phyloP scores from a whole-genome alignment of 2,888 invertebrate genomes.

The Meteorus colon region DNA sequence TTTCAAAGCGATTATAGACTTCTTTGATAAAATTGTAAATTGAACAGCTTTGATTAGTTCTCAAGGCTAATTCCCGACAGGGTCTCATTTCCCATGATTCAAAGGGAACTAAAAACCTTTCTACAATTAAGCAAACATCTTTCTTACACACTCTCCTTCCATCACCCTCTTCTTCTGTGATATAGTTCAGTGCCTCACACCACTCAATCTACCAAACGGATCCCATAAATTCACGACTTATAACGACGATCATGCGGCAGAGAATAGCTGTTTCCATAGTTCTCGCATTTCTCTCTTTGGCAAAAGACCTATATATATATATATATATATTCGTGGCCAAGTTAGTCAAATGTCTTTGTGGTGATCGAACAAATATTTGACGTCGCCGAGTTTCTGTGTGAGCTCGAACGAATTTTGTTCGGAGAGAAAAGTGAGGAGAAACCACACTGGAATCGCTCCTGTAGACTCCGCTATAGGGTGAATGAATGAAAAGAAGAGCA shows the following conservation, averaged over 20 bases:
- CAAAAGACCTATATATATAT: slow-evolving; percentile 61
- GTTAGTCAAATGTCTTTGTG: slow-evolving; percentile 71
- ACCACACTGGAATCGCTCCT: slow-evolving; percentile 4
- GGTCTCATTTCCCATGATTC: slow-evolving; percentile 67
- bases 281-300: slow-evolving; percentile 6
- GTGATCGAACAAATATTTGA: slow-evolving; percentile 73
- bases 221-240: slow-evolving; percentile 55
- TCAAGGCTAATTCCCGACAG: slow-evolving; percentile 64
- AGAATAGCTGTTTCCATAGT: slow-evolving; percentile 38
- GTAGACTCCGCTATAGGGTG: not conserved
- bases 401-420: slow-evolving; percentile 11
- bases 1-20: slow-evolving; percentile 67
- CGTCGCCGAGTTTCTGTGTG: slow-evolving; percentile 54
- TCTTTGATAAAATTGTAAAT: slow-evolving; percentile 70
- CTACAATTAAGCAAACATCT: slow-evolving; percentile 45
- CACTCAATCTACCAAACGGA: slow-evolving; percentile 32
- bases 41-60: slow-evolving; percentile 71
- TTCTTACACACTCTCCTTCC: slow-evolving; percentile 28
- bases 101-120: slow-evolving; percentile 70
- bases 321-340: slow-evolving; percentile 60
- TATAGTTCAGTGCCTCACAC: slow-evolving; percentile 3
- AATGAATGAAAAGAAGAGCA: slow-evolving; percentile 5
- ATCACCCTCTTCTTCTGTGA: slow-evolving; percentile 20
- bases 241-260: slow-evolving; percentile 44
- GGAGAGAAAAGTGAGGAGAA: slow-evolving; percentile 33